Conservation (phyloP, 23 tunicate genomes). For the Diplosoma virens region DNA sequence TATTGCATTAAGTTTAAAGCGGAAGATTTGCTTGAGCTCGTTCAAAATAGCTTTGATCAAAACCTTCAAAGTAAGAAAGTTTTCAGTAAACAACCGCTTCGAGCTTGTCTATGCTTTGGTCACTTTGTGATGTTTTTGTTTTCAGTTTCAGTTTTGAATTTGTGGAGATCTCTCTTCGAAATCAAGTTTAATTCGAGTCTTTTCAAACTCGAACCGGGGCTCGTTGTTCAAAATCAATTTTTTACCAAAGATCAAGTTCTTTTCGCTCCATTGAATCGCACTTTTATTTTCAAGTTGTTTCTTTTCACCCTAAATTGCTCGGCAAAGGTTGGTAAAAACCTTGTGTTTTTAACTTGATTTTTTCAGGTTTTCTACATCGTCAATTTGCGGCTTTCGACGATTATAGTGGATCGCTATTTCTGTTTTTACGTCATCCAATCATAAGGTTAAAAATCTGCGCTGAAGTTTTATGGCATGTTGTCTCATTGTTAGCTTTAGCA, state of each 20-base stretch:
- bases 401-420: too few relatives aligned
- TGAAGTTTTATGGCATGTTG: too few relatives aligned
- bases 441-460: too few relatives aligned
- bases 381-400: not conserved
- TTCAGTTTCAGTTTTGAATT: not conserved
- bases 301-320: not conserved
- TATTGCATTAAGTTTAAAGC: not conserved
- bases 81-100: too few relatives aligned
- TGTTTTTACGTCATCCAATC: too few relatives aligned
- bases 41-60: not conserved
- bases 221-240: not conserved
- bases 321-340: not conserved
- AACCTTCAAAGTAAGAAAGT: slow-evolving; percentile 2
- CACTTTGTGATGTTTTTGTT: not conserved
- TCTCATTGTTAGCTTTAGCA: too few relatives aligned
- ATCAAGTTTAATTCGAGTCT: not conserved
- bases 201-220: not conserved
- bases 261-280: not conserved
- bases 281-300: not conserved
- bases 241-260: not conserved
- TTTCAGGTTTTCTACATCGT: not conserved
- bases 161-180: not conserved
- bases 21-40: not conserved
- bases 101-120: not conserved
- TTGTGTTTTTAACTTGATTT: not conserved